Conservation (phyloP, 2,888 invertebrate species). For the Hydriomena furcata region DNA sequence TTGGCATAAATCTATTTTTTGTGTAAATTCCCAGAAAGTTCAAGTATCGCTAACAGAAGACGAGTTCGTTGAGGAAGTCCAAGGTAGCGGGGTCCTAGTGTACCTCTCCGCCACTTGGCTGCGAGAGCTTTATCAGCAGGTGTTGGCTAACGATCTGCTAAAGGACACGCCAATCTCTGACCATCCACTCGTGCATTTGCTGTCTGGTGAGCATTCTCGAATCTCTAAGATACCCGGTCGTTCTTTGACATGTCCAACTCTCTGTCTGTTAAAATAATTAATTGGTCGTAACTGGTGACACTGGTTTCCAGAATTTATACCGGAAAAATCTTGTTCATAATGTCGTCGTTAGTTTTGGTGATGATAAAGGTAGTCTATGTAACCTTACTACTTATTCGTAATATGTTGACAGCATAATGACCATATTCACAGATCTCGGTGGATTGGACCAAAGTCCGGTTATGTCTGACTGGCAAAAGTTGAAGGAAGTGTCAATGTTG, state of each 20-base stretch:
- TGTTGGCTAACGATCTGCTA: constrained; percentile 89
- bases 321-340: no score
- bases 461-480: constrained; percentile 92
- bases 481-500: constrained; percentile 89
- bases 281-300: no score
- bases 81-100: constrained; percentile 95
- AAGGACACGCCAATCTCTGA: constrained; percentile 87
- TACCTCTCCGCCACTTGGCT: constrained; percentile 97
- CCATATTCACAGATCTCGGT: constrained; percentile 87
- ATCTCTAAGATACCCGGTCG: background rate
- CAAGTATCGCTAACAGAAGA: constrained; percentile 88
- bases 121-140: constrained; percentile 94
- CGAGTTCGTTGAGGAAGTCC: constrained; percentile 95
- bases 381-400: no score
- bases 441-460: constrained; percentile 93
- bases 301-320: no score
- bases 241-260: no score
- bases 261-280: background rate
- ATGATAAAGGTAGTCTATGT: no score
- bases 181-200: constrained; percentile 88
- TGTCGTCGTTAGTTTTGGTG: no score
- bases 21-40: constrained; percentile 41
- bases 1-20: no score
- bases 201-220: constrained; percentile 87
- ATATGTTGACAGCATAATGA: no score